These are phyloP conservation scores for Xylota segnis DNA, from an alignment of 2,888 invertebrate genomes.

Conservation along the genomic window DNA sequence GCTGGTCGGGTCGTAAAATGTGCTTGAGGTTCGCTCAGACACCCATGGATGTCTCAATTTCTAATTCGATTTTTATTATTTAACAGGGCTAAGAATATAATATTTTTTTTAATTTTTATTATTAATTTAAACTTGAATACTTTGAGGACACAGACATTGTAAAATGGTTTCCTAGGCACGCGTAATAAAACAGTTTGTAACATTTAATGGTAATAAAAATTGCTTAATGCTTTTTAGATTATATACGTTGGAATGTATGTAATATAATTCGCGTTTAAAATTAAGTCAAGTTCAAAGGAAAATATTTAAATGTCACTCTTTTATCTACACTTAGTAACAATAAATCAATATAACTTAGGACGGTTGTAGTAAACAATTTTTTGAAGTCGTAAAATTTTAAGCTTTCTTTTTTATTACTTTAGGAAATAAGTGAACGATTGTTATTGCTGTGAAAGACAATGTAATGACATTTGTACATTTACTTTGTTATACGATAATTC, in stretches of 20 bases:
- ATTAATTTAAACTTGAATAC: constrained; percentile 4
- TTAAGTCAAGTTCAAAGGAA: not conserved
- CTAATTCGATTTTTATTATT: constrained; percentile 8
- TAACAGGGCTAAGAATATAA: not conserved
- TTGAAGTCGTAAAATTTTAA: not conserved
- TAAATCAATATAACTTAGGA: not conserved
- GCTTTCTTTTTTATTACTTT: not conserved
- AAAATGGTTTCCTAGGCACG: constrained; percentile 5
- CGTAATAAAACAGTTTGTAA: not conserved
- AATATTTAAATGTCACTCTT: not conserved
- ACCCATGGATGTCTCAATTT: not conserved
- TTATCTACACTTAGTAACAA: not conserved
- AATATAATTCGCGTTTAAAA: not conserved
- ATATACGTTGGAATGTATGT: not conserved
- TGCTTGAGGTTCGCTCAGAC: not conserved
- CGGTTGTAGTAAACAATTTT: not conserved
- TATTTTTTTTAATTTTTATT: not conserved
- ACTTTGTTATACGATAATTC: not conserved
- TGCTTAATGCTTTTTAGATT: constrained; percentile 1
- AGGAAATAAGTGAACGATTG: not conserved
- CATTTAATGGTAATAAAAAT: constrained; percentile 4
- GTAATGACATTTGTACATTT: not conserved
- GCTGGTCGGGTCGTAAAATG: constrained; percentile 3
- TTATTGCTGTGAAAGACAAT: not conserved
- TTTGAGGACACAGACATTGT: not conserved